A percentile compares a stretch with the other conserved stretches of the same genome.
These are phyloP conservation scores for Neoniphon sammara DNA, from an alignment of 2,797 vertebrate genomes.

Conservation along the genomic window DNA sequence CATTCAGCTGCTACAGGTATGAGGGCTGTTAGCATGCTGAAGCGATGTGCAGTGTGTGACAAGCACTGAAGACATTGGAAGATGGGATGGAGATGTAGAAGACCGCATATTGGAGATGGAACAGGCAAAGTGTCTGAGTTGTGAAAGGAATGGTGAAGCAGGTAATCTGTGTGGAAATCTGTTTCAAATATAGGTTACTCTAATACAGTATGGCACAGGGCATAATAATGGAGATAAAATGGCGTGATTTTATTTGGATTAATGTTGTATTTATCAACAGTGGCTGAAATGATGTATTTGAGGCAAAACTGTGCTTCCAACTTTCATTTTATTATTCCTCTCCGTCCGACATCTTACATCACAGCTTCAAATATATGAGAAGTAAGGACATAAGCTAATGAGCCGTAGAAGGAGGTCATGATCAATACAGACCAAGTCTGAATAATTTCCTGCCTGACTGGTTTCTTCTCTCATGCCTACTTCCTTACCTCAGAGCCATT, in stretches of 20 bases:
- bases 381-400: constrained; percentile 74
- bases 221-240: constrained; percentile 3
- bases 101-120: too few species aligned
- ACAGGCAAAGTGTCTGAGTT: too few species aligned
- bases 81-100: too few species aligned
- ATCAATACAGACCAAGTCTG: constrained; percentile 82
- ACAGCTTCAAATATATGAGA: constrained; percentile 72
- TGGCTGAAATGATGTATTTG: constrained; percentile 49
- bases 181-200: neutral
- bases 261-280: constrained; percentile 30
- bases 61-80: too few species aligned
- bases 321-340: constrained; percentile 71
- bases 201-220: neutral
- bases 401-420: constrained; percentile 79
- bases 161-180: neutral
- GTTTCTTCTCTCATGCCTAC: constrained; percentile 70
- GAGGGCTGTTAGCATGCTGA: neutral
- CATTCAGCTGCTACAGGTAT: neutral
- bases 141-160: neutral
- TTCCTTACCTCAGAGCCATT: constrained; percentile 70
- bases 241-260: constrained; percentile 15
- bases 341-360: constrained; percentile 69
- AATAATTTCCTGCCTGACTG: constrained; percentile 78
- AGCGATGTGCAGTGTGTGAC: too few species aligned
- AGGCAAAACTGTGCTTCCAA: constrained; percentile 42